Evolutionary conservation across 2,888 invertebrate species (phyloP), one percentile per base, ranked within the genome.

Genomic region (Aelia acuminata): DNA sequence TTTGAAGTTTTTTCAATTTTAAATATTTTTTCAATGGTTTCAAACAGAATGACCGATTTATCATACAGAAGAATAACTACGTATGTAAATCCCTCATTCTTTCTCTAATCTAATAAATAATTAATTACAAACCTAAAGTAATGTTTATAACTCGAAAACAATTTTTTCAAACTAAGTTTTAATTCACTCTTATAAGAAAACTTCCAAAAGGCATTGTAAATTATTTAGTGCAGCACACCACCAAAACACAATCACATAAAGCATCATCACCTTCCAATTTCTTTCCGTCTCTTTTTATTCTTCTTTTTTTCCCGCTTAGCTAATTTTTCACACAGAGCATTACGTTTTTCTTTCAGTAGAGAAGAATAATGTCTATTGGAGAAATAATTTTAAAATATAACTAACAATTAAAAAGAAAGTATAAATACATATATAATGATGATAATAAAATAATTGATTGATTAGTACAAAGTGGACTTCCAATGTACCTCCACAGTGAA

Each of bases 281-380:
- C 93, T 92, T 94, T 95, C 93, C 94, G 94, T 87, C 93, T 92
- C 92, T 94, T 94, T 93, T 96, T 96, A 91, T 96, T 95, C 91
- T 94, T 94, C 92, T 95, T 95, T n/a, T 95, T 93, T 91, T 96
- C 95, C 91, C 95, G 95, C 91, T 95, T 95, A 89, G 95, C 95
- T 91, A 96, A 92, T 92, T 96, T 96, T 91, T 96, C 96, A 91
- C 95, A 95, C 89, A 96, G 93, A 89, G 94, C 94, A 93, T 94
- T 94, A 89, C 96, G 94, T 86, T 95, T 94, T 92, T 95, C 94
- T 91, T 95, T 95, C 91, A 96, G 93, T 91, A 94, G 94, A 90
- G 95, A 94, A 18, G 95, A 95, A 91, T 94, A 93, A 90, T 94
- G 92, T 91, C 94, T 94, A 85, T 43, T 80, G n/a, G 35, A 80